phyloP scores from a whole-genome alignment of 2,113 vertebrate species.

The Cisticola juncidis region DNA sequence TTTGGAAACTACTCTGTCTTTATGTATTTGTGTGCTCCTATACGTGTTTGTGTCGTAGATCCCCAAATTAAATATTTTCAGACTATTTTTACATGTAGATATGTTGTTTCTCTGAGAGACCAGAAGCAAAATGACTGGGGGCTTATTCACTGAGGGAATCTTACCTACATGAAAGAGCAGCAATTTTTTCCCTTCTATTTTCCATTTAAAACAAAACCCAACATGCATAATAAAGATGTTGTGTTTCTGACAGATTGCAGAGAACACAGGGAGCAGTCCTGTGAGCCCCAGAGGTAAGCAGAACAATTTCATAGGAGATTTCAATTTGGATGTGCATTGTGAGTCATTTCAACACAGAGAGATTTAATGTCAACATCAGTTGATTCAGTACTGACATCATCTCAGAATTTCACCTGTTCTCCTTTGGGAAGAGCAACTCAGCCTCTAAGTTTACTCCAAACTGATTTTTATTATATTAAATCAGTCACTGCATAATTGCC shows the following conservation, averaged over 20 bases:
- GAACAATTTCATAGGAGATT: neutral
- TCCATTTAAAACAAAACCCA: neutral
- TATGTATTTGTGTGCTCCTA: neutral
- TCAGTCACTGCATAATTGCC: neutral
- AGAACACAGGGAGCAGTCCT: neutral
- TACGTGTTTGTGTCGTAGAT: neutral
- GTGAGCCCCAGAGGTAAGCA: neutral
- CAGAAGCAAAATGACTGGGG: neutral
- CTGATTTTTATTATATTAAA: conserved; percentile 19
- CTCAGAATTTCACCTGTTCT: conserved; percentile 11
- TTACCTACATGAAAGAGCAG: neutral
- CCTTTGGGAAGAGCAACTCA: neutral
- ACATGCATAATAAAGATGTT: neutral
- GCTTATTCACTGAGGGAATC: neutral
- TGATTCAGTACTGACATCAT: conserved; percentile 9
- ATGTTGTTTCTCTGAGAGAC: neutral
- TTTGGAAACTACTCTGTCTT: neutral
- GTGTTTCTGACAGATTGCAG: neutral
- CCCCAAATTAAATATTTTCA: neutral
- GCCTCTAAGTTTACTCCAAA: neutral
- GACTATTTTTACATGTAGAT: neutral
- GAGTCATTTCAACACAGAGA: neutral
- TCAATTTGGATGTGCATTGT: neutral
- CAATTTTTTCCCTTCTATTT: neutral
- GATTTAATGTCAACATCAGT: conserved; percentile 5